A percentile compares a stretch with the other conserved stretches of the same genome.
Conservation (phyloP, 2,797 vertebrate species). For the Hipposideros larvatus region DNA sequence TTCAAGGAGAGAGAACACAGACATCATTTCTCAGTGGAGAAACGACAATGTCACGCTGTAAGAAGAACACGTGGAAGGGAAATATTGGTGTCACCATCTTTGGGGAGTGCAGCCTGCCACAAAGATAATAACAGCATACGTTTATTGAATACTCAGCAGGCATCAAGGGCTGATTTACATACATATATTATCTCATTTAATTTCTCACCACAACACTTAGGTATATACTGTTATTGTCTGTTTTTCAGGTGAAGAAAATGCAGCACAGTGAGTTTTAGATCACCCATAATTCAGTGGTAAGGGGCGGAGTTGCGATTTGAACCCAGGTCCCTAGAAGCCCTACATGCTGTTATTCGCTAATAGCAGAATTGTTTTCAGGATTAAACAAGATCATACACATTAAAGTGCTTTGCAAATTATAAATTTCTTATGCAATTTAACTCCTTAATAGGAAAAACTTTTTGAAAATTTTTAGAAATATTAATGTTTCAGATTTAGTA, state of each 20-base stretch:
- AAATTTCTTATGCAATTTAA: background rate
- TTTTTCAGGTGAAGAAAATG: background rate
- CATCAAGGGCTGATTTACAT: background rate
- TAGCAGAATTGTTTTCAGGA: conserved; percentile 32
- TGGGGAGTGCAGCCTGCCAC: background rate
- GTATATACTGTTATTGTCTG: background rate
- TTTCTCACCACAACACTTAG: background rate
- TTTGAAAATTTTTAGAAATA: background rate
- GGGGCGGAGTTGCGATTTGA: background rate
- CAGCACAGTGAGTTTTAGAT: background rate
- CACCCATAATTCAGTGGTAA: background rate
- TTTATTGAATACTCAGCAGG: background rate
- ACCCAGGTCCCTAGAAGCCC: background rate
- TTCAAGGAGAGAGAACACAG: background rate
- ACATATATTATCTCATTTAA: background rate
- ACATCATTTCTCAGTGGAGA: background rate
- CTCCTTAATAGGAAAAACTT: background rate
- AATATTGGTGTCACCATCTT: background rate
- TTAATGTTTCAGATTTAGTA: background rate
- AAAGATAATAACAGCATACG: background rate
- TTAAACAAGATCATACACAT: background rate
- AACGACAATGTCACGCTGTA: conserved; percentile 29
- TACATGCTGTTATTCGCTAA: background rate
- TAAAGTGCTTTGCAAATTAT: background rate
- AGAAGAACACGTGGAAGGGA: background rate